Percentiles rank a stretch among this genome's conserved stretches.
phyloP scores from a whole-genome alignment of 2,113 vertebrate species.

The Pholis gunnellus region DNA sequence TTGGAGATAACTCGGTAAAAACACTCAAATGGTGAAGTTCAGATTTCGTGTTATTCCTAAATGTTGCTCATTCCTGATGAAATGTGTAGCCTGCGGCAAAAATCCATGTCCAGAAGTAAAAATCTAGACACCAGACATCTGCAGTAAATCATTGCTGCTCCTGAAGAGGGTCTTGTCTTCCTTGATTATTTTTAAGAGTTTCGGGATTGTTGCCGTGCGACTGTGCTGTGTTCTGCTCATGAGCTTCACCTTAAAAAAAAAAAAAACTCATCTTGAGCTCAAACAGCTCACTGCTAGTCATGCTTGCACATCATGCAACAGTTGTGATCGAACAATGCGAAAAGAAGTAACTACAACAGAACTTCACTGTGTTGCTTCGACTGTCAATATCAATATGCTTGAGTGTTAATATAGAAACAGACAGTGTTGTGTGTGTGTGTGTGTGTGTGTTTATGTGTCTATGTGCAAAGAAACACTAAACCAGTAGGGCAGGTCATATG shows the following conservation, averaged over 20 bases:
- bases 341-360: background rate
- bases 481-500: background rate
- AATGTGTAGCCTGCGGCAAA: slow-evolving; percentile 7
- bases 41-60: background rate
- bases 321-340: background rate
- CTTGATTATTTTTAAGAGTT: background rate
- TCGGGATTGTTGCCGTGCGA: background rate
- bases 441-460: too few species aligned
- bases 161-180: background rate
- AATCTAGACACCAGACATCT: background rate
- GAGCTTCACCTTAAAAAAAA: background rate
- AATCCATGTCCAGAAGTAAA: background rate
- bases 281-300: background rate
- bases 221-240: background rate
- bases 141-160: slow-evolving; percentile 10
- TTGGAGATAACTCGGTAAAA: background rate
- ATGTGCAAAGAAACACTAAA: background rate
- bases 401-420: slow-evolving; percentile 10
- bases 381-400: slow-evolving; percentile 1
- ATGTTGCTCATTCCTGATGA: background rate
- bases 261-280: background rate
- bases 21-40: background rate
- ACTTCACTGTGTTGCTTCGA: background rate
- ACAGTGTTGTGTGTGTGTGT: background rate
- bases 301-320: slow-evolving; percentile 3